phyloP scores from a whole-genome alignment of 1,140 invertebrate species.

The Eulimnadia texana region DNA sequence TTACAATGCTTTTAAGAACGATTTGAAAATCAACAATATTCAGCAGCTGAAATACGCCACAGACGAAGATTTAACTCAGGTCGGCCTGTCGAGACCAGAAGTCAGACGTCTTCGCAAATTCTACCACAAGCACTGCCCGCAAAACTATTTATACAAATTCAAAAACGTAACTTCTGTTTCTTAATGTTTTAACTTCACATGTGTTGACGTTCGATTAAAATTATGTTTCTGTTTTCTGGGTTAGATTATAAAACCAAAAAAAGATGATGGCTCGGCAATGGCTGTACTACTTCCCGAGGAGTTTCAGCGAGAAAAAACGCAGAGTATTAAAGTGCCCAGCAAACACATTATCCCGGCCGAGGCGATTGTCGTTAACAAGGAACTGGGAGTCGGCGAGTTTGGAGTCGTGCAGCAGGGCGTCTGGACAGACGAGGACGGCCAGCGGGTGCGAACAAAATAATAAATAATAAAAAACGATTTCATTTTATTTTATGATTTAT shows the following conservation, averaged over 20 bases:
- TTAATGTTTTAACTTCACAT: slow-evolving; percentile 22
- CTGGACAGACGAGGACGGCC: slow-evolving; percentile 84
- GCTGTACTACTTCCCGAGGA: slow-evolving; percentile 28
- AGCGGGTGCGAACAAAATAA: slow-evolving; percentile 46
- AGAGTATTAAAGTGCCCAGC: slow-evolving; percentile 47
- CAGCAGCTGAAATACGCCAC: slow-evolving; percentile 93
- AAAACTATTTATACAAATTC: slow-evolving; percentile 81
- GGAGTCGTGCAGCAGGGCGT: slow-evolving; percentile 94
- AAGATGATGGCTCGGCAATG: slow-evolving; percentile 27
- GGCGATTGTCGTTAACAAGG: slow-evolving; percentile 84
- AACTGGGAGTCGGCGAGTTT: slow-evolving; percentile 90
- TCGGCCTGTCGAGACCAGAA: slow-evolving; percentile 92
- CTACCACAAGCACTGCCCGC: slow-evolving; percentile 82
- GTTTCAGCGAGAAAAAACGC: slow-evolving; percentile 23
- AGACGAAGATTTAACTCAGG: slow-evolving; percentile 74
- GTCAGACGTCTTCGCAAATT: slow-evolving; percentile 82
- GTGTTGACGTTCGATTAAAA: background rate
- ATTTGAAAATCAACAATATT: slow-evolving; percentile 32
- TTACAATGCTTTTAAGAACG: slow-evolving; percentile 52
- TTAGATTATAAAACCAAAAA: slow-evolving; percentile 30
- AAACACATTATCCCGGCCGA: slow-evolving; percentile 93
- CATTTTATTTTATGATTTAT: background rate
- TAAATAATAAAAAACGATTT: background rate
- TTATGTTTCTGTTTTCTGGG: slow-evolving; percentile 13
- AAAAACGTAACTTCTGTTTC: slow-evolving; percentile 42